These are phyloP conservation scores for Papilio helenus DNA, from an alignment of 1,140 invertebrate genomes.

Conservation along the genomic window DNA sequence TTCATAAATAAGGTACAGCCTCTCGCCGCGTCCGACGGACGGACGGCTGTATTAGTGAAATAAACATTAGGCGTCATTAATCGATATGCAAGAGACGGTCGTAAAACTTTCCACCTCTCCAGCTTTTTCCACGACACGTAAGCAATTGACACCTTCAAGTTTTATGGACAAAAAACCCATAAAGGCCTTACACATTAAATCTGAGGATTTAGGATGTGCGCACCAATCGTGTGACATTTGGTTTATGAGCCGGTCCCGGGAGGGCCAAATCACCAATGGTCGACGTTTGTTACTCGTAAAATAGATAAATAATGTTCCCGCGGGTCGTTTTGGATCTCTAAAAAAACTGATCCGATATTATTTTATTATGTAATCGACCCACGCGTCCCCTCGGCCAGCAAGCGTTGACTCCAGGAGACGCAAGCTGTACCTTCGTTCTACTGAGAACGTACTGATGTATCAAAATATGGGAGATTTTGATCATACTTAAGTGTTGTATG, in stretches of 20 bases:
- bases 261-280: slow-evolving; percentile 58
- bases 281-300: slow-evolving; percentile 53
- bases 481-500: not conserved
- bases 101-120: slow-evolving; percentile 37
- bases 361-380: slow-evolving; percentile 40
- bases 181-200: slow-evolving; percentile 54
- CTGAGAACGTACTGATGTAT: not conserved
- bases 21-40: not conserved
- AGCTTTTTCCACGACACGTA: slow-evolving; percentile 40
- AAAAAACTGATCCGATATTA: slow-evolving; percentile 38
- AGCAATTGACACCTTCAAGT: slow-evolving; percentile 57
- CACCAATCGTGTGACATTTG: slow-evolving; percentile 50
- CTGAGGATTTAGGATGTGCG: slow-evolving; percentile 47
- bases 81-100: slow-evolving; percentile 33
- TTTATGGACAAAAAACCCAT: slow-evolving; percentile 47
- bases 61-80: slow-evolving; percentile 27
- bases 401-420: not conserved
- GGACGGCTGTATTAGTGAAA: slow-evolving; percentile 7
- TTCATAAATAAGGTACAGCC: not conserved
- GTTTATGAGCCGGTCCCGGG: slow-evolving; percentile 49
- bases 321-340: slow-evolving; percentile 35
- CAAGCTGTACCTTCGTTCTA: not conserved
- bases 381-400: slow-evolving; percentile 4
- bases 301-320: slow-evolving; percentile 58
- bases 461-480: not conserved